Evolutionary conservation across 2,888 invertebrate genomes (phyloP).

Genomic region (Neoaliturus tenellus): DNA sequence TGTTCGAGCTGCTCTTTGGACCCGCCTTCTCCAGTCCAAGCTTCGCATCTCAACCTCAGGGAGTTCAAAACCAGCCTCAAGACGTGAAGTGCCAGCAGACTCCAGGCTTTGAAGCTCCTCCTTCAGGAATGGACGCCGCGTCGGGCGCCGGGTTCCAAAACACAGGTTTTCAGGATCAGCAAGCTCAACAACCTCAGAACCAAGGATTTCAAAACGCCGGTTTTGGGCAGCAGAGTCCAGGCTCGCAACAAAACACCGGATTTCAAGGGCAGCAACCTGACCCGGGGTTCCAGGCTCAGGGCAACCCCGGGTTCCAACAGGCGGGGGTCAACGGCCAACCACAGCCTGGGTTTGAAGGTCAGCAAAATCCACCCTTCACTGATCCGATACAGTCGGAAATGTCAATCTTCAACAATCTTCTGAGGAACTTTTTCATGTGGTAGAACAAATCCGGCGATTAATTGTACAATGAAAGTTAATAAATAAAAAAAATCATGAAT

Average conservation of each 20-base stretch:
- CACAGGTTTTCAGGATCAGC: not conserved
- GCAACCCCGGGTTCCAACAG: not conserved
- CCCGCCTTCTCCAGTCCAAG: not conserved
- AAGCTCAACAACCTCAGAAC: not conserved
- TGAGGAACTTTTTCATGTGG: conserved; percentile 13
- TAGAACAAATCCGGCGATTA: too few relatives aligned
- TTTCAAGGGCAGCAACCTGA: not conserved
- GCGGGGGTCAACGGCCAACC: not conserved
- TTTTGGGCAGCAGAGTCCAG: not conserved
- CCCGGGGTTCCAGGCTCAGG: not conserved
- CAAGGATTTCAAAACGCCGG: not conserved
- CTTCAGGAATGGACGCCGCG: not conserved
- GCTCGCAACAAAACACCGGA: not conserved
- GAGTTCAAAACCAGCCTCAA: not conserved
- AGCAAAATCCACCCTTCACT: not conserved
- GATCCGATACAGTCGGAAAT: not conserved
- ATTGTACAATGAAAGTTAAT: too few relatives aligned
- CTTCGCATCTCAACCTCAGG: not conserved
- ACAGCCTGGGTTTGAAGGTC: not conserved
- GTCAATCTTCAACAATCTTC: not conserved
- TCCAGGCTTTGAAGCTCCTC: not conserved
- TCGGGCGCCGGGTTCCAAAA: not conserved
- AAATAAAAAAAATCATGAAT: too few relatives aligned
- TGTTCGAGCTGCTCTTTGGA: not conserved
- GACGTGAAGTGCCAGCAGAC: not conserved